Percentiles rank a stretch among this genome's conserved stretches.
Conservation (phyloP, 1,140 invertebrate genomes). For the Drosophila nannoptera region DNA sequence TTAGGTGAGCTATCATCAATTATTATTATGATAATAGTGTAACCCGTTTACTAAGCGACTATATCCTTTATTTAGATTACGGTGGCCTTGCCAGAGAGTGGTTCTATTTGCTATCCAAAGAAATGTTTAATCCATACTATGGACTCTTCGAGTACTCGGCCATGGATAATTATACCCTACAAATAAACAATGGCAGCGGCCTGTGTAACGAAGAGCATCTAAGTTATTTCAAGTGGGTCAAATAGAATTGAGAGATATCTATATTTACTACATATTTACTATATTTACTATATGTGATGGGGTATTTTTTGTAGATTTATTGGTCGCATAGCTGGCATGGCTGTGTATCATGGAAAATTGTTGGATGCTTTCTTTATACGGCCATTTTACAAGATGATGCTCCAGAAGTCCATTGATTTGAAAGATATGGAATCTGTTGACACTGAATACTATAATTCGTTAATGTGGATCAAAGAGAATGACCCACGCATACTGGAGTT, state of each 20-base stretch:
- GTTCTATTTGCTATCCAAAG: constrained; percentile 98
- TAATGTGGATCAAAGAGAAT: constrained; percentile 91
- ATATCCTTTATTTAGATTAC: constrained; percentile 85
- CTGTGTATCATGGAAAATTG: constrained; percentile 98
- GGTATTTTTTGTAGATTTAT: constrained; percentile 84
- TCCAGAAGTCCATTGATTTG: constrained; percentile 94
- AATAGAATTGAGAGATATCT: background rate
- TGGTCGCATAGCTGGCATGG: constrained; percentile 98
- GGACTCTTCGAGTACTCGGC: constrained; percentile 99
- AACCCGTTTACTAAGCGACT: background rate
- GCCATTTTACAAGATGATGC: constrained; percentile 99
- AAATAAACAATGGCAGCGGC: constrained; percentile 98
- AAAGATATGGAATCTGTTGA: constrained; percentile 99
- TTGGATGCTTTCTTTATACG: constrained; percentile 97
- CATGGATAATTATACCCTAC: constrained; percentile 99
- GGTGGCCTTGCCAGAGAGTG: constrained; percentile 98
- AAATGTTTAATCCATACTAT: constrained; percentile 99
- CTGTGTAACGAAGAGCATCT: constrained; percentile 98
- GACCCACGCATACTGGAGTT: constrained; percentile 96
- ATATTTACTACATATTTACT: background rate
- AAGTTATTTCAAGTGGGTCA: constrained; percentile 92
- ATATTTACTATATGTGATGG: background rate
- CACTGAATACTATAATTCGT: constrained; percentile 98
- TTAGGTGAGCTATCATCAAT: constrained; percentile 60
- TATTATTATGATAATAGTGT: background rate